A percentile compares a stretch with the other conserved stretches of the same genome.
phyloP scores from a whole-genome alignment of 2,888 invertebrate species.

The Nesidiocoris tenuis region DNA sequence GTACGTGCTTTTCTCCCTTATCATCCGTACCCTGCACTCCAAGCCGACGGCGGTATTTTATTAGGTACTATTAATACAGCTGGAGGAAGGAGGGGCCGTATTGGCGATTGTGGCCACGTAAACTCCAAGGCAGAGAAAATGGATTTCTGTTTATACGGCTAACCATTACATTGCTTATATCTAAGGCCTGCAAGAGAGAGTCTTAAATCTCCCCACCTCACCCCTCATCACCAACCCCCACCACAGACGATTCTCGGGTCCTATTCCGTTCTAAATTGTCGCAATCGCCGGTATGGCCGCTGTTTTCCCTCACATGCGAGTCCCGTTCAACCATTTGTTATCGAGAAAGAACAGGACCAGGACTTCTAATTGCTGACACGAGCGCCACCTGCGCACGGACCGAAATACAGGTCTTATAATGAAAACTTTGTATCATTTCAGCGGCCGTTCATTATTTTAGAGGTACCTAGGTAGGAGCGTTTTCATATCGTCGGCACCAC shows the following conservation, averaged over 20 bases:
- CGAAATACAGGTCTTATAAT: no score
- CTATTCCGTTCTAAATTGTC: slow-evolving; percentile 13
- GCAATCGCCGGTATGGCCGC: background rate
- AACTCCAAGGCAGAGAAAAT: slow-evolving; percentile 9
- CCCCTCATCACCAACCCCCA: no score
- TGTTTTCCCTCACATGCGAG: slow-evolving; percentile 7
- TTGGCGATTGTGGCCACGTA: slow-evolving; percentile 36
- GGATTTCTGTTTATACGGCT: slow-evolving; percentile 36
- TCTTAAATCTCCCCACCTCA: background rate
- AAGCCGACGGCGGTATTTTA: slow-evolving; percentile 27
- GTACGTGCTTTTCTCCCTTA: slow-evolving; percentile 29
- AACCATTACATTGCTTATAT: slow-evolving; percentile 32
- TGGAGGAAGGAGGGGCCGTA: slow-evolving; percentile 9
- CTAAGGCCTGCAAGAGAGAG: background rate
- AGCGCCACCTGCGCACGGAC: background rate
- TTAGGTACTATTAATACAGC: slow-evolving; percentile 17
- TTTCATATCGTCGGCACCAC: no score
- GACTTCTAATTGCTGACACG: background rate
- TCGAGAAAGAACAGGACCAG: background rate
- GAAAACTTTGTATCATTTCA: no score
- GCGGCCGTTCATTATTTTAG: no score
- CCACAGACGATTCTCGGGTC: slow-evolving; percentile 4
- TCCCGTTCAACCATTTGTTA: background rate
- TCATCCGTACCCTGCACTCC: slow-evolving; percentile 12
- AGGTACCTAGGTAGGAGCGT: no score